Evolutionary conservation across 2,113 vertebrate species (phyloP).

Genomic region (Sinocyclocheilus anophthalmus): DNA sequence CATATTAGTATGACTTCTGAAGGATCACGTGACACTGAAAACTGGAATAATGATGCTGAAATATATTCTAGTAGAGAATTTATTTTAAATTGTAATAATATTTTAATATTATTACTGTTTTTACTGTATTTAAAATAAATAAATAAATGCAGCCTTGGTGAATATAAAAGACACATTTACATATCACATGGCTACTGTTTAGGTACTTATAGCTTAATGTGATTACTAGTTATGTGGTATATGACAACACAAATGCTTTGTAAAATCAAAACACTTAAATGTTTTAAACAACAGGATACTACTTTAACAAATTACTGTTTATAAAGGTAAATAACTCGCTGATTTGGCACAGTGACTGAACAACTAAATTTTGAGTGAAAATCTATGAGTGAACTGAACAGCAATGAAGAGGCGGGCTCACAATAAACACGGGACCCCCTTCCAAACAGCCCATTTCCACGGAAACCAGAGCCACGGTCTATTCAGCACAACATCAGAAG

Average conservation of each 20-base stretch:
- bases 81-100: too few species aligned
- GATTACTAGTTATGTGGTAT: neutral
- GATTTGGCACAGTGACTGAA: neutral
- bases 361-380: neutral
- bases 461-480: conserved; percentile 63
- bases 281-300: neutral
- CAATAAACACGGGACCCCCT: conserved; percentile 57
- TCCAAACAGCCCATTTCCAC: conserved; percentile 59
- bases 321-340: neutral
- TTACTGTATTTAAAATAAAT: too few species aligned
- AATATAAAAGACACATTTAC: neutral
- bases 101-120: too few species aligned
- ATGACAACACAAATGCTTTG: neutral
- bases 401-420: conserved; percentile 58
- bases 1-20: too few species aligned
- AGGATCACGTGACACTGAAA: too few species aligned
- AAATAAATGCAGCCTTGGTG: too few species aligned
- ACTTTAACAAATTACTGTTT: neutral
- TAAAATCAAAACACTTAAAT: neutral
- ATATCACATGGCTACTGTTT: neutral
- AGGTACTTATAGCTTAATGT: neutral
- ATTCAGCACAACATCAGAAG: conserved; percentile 70
- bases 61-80: too few species aligned
- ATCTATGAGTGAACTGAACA: conserved; percentile 46
- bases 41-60: too few species aligned